Conservation (phyloP, 2,113 vertebrate species). For the Triplophysa tibetana region DNA sequence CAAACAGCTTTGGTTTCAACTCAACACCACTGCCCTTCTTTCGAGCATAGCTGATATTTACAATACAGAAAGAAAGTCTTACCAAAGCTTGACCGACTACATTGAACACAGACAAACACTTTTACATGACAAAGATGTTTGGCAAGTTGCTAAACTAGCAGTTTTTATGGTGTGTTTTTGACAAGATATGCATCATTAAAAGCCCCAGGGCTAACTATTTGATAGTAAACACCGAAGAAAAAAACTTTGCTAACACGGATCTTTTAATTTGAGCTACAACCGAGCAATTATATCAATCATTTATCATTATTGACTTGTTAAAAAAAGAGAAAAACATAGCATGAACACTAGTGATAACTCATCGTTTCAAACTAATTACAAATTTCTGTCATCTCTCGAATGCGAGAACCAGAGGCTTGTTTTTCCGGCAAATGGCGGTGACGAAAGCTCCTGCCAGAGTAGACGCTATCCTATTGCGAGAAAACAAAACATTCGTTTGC, state of each 20-base stretch:
- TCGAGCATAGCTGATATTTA: neutral
- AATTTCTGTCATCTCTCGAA: too few species aligned
- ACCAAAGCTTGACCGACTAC: neutral
- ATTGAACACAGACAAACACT: neutral
- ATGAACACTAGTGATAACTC: too few species aligned
- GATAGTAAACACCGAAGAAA: neutral
- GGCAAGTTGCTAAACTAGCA: constrained; percentile 10
- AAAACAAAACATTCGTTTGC: too few species aligned
- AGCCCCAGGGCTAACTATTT: neutral
- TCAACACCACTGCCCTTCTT: neutral
- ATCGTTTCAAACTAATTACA: neutral
- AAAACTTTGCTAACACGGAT: neutral
- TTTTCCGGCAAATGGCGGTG: too few species aligned
- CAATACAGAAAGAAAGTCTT: neutral
- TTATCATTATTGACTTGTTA: neutral
- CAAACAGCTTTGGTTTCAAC: neutral
- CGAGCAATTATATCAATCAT: neutral
- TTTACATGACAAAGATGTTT: neutral
- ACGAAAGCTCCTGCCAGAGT: too few species aligned
- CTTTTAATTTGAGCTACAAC: neutral
- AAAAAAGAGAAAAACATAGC: neutral
- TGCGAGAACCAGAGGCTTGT: too few species aligned
- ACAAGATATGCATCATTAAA: neutral
- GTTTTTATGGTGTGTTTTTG: neutral
- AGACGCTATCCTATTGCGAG: too few species aligned